A percentile compares a stretch with the other conserved stretches of the same genome.
Conservation (phyloP, 2,888 invertebrate species). For the Hirtodrosophila histrioides region DNA sequence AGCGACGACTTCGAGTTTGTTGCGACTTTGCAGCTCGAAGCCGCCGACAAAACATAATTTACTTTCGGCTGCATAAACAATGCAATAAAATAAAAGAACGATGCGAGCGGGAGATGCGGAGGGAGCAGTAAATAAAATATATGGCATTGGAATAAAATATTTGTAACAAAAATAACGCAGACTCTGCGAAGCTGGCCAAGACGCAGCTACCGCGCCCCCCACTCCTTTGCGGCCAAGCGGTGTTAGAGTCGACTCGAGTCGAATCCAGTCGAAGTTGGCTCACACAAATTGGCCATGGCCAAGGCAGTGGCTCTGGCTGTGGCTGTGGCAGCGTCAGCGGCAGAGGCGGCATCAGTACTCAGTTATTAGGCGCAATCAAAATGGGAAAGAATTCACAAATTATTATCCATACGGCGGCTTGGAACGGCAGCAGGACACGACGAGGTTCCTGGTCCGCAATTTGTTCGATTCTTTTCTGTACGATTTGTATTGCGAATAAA, state of each 20-base stretch:
- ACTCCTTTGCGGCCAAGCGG: constrained; percentile 34
- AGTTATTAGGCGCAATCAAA: constrained; percentile 81
- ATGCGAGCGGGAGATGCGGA: constrained; percentile 23
- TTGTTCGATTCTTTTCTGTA: constrained; percentile 72
- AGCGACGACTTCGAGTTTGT: constrained; percentile 47
- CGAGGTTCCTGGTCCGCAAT: constrained; percentile 56
- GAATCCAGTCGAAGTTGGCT: constrained; percentile 23
- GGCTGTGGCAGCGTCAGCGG: too few relatives aligned
- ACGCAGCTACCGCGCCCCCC: constrained; percentile 29
- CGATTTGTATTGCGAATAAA: constrained; percentile 77
- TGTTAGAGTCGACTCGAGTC: constrained; percentile 35
- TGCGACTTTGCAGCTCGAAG: constrained; percentile 49
- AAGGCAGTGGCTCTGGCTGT: too few relatives aligned
- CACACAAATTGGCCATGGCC: constrained; percentile 47
- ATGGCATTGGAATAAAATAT: constrained; percentile 81
- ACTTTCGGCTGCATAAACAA: constrained; percentile 82
- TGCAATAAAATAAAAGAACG: constrained; percentile 81
- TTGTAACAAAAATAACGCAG: constrained; percentile 79
- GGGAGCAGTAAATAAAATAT: constrained; percentile 73
- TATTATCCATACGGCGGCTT: constrained; percentile 70
- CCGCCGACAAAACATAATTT: constrained; percentile 78
- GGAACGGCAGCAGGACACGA: constrained; percentile 51
- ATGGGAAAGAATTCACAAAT: constrained; percentile 80
- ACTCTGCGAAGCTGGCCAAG: constrained; percentile 28
- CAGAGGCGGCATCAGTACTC: constrained; percentile 75